A percentile compares a stretch with the other conserved stretches of the same genome.
These are phyloP conservation scores for Pandemis corylana DNA, from an alignment of 2,888 invertebrate genomes.

Conservation along the genomic window DNA sequence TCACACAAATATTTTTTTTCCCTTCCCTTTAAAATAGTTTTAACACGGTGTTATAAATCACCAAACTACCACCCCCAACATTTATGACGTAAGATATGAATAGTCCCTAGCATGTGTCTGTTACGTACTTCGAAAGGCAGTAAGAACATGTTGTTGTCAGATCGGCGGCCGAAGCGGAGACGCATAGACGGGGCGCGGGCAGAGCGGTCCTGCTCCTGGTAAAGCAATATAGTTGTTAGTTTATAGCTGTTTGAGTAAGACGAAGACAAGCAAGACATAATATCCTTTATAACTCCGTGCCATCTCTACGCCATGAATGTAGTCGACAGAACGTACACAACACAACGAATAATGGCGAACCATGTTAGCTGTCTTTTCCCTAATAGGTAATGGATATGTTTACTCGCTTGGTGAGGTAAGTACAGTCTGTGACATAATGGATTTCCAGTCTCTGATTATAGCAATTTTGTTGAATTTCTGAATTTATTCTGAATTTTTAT, in stretches of 20 bases:
- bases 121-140: conserved; percentile 77
- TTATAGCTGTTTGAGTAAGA: neutral
- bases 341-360: neutral
- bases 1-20: too few relatives aligned
- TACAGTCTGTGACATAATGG: neutral
- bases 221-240: conserved; percentile 27
- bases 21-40: too few relatives aligned
- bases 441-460: neutral
- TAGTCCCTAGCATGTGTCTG: neutral
- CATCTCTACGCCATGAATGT: neutral
- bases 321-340: neutral
- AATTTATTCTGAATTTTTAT: too few relatives aligned
- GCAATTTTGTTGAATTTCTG: neutral
- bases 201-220: conserved; percentile 85
- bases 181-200: conserved; percentile 91
- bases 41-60: too few relatives aligned
- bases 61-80: too few relatives aligned
- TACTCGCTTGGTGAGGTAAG: neutral
- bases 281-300: neutral
- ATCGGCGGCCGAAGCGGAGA: conserved; percentile 90
- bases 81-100: too few relatives aligned
- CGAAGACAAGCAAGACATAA: conserved; percentile 1
- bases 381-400: neutral
- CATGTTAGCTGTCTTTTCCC: neutral
- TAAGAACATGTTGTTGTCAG: conserved; percentile 87